Percentiles rank a stretch among this genome's conserved stretches.
phyloP scores from a whole-genome alignment of 2,797 vertebrate genomes.

The Buphagus erythrorhynchus region DNA sequence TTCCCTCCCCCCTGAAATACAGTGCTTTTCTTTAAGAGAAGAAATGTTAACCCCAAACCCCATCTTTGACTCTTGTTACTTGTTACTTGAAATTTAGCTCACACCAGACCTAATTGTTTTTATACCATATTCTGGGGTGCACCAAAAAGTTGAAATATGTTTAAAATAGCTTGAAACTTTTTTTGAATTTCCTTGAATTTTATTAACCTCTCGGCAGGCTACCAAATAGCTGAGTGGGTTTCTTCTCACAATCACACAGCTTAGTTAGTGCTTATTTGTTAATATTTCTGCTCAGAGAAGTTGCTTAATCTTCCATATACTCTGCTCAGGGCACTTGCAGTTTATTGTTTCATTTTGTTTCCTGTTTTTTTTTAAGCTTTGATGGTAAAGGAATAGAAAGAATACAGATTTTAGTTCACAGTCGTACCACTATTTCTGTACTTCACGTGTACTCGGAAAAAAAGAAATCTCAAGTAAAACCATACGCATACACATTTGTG shows the following conservation, averaged over 20 bases:
- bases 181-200: slow-evolving; percentile 71
- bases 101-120: slow-evolving; percentile 69
- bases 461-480: slow-evolving; percentile 42
- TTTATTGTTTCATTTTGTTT: slow-evolving; percentile 74
- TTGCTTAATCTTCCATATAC: slow-evolving; percentile 85
- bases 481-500: slow-evolving; percentile 15
- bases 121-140: slow-evolving; percentile 78
- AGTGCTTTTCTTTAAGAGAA: slow-evolving; percentile 55
- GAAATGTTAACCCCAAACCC: slow-evolving; percentile 35
- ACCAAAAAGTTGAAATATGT: slow-evolving; percentile 75
- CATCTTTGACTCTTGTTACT: slow-evolving; percentile 51
- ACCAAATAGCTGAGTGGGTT: slow-evolving; percentile 70
- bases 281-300: slow-evolving; percentile 78
- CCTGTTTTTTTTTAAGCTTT: slow-evolving; percentile 73
- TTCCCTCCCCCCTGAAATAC: slow-evolving; percentile 45
- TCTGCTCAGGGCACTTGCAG: slow-evolving; percentile 86
- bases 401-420: slow-evolving; percentile 61
- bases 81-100: slow-evolving; percentile 71
- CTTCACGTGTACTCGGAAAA: slow-evolving; percentile 49
- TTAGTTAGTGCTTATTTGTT: slow-evolving; percentile 75
- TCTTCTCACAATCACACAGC: slow-evolving; percentile 68
- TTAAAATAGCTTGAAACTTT: slow-evolving; percentile 71
- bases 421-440: slow-evolving; percentile 68
- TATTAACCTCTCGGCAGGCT: slow-evolving; percentile 65
- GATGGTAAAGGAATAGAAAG: slow-evolving; percentile 73